Evolutionary conservation across 2,113 vertebrate species (phyloP), one percentile per base, ranked within the genome.

Genomic region (Channa argus): DNA sequence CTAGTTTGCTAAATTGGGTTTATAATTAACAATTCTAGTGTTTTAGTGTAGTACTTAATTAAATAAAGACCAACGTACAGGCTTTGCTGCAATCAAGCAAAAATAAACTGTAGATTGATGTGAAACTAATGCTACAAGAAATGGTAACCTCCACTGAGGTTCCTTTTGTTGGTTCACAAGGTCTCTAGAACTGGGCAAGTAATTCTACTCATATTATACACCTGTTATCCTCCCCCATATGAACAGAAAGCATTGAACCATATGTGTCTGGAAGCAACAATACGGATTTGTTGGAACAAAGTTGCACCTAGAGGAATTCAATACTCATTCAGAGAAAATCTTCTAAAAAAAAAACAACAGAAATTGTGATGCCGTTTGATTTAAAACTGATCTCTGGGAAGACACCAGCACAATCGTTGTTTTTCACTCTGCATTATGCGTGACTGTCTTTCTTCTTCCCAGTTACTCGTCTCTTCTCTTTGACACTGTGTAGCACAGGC

Each of bases 401-500:
- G 49, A 63, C 65, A 65, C 11, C 10, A 11, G 43, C 45, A 49
- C 11, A 52, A 69, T 38, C 46, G 34, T 34, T 24, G 50, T 44
- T 41, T 54, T 6, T 34, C 45, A 34, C 38, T 52, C 24, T 13
- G 36, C 12, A 0, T 39, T 15, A 55, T 12, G 0, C 15, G 60
- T 46, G 36, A 38, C 51, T 8, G 34, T 51, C 44, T 51, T 5
- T 50, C 64, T 4, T 55, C 69, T 36, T 14, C 38, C 5, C 6
- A 24, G 33, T 49, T 61, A 12, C 52, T 39, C 60, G 36, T 54
- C 56, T 47, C 24, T 9, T 44, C 10, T 33, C 38, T 72, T 62
- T 77, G 41, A 73, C 41, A 58, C 14, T 76, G 64, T 77, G 58
- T 45, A 59, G 63, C 36, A 11, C 4, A 1, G 39, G 50, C 9